Evolutionary conservation across 1,140 invertebrate species (phyloP).

Genomic region (Danaus plexippus): DNA sequence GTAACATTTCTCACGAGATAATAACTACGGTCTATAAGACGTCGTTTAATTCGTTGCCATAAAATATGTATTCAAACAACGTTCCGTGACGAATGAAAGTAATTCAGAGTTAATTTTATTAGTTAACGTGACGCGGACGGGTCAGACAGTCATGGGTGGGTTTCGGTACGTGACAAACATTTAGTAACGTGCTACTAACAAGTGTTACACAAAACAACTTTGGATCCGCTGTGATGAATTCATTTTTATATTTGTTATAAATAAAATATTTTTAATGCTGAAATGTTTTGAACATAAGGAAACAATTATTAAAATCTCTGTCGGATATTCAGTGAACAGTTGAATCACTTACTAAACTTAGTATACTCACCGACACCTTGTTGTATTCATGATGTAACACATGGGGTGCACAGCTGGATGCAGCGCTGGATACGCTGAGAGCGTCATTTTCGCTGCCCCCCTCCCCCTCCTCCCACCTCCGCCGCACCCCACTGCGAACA

Average conservation of each 20-base stretch:
- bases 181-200: too few species aligned
- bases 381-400: conserved; percentile 58
- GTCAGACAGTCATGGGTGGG: conserved; percentile 5
- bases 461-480: conserved; percentile 61
- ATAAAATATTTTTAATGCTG: too few species aligned
- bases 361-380: conserved; percentile 60
- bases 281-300: too few species aligned
- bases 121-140: conserved; percentile 11
- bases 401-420: conserved; percentile 59
- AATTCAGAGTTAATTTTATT: conserved; percentile 13
- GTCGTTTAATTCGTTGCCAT: too few species aligned
- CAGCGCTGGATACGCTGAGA: conserved; percentile 58
- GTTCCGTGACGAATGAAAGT: conserved; percentile 15
- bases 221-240: too few species aligned
- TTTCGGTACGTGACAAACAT: background rate
- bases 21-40: too few species aligned
- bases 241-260: too few species aligned
- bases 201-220: too few species aligned
- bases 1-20: too few species aligned
- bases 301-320: too few species aligned
- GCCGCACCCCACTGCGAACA: conserved; percentile 67
- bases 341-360: background rate
- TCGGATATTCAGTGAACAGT: too few species aligned
- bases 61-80: conserved; percentile 8
- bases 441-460: conserved; percentile 59